A percentile compares a stretch with the other conserved stretches of the same genome.
phyloP scores from a whole-genome alignment of 2,888 invertebrate species.

The Leptinotarsa peninsularis region DNA sequence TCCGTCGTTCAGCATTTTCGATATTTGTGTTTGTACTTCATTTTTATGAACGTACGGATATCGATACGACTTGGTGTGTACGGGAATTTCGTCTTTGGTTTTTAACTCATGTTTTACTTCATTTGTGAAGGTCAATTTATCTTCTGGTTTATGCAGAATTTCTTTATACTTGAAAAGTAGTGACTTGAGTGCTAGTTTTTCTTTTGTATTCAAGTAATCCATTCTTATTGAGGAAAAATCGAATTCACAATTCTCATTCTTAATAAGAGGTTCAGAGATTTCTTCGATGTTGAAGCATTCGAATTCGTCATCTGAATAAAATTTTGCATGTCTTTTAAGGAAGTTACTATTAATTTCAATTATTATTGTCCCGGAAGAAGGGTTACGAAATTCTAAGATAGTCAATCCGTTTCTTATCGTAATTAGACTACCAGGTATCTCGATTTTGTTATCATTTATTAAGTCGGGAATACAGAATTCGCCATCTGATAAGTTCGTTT shows the following conservation, averaged over 20 bases:
- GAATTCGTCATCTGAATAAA: neutral
- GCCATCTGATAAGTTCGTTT: constrained; percentile 4
- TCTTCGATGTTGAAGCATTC: neutral
- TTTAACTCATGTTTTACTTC: constrained; percentile 34
- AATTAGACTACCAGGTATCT: constrained; percentile 5
- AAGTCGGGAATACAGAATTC: neutral
- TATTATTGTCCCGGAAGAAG: neutral
- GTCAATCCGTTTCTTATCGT: neutral
- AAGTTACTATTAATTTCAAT: neutral
- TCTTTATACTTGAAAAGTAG: constrained; percentile 19
- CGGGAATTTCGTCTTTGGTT: too few species aligned
- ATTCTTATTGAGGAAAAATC: neutral
- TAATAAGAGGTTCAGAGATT: neutral
- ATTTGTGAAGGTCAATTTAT: constrained; percentile 26
- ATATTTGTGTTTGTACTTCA: constrained; percentile 29
- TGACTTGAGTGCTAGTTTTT: neutral
- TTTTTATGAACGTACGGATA: constrained; percentile 24
- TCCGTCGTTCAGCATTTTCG: constrained; percentile 26
- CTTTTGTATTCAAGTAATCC: constrained; percentile 17
- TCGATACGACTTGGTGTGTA: too few species aligned
- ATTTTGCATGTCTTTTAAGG: neutral
- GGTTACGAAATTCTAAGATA: neutral
- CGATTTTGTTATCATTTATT: neutral
- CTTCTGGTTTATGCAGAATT: constrained; percentile 28
- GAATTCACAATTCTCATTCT: neutral